Conservation (phyloP, 2,113 vertebrate species). For the Dromas ardeola region DNA sequence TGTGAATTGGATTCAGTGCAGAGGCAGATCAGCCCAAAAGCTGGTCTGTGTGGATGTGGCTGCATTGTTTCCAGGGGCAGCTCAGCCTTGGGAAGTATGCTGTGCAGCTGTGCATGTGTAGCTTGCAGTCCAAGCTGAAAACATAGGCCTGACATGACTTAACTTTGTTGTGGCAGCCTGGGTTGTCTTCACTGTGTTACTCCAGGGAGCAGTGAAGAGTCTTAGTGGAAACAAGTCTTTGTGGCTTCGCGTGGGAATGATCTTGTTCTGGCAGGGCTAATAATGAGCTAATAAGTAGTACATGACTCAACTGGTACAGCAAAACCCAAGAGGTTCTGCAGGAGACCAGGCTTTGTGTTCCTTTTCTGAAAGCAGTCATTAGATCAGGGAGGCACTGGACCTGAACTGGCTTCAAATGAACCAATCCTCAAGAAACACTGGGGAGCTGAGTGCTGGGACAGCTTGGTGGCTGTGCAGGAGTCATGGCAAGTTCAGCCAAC, state of each 20-base stretch:
- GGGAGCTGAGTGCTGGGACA: not conserved
- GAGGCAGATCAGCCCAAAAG: not conserved
- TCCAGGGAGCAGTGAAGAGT: constrained; percentile 1
- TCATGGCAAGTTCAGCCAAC: constrained; percentile 54
- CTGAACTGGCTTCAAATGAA: not conserved
- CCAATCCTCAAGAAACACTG: not conserved
- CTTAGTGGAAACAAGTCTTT: constrained; percentile 5
- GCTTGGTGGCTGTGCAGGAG: constrained; percentile 15
- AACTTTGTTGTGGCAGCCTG: constrained; percentile 6
- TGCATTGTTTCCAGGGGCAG: not conserved
- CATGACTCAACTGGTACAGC: constrained; percentile 23
- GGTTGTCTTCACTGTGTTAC: constrained; percentile 21
- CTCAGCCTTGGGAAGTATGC: not conserved
- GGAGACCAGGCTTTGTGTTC: not conserved
- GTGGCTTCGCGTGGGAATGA: not conserved
- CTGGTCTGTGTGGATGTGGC: not conserved
- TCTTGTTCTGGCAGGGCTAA: constrained; percentile 32
- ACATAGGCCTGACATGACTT: not conserved
- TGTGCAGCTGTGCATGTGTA: not conserved
- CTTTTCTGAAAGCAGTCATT: not conserved
- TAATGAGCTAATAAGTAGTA: constrained; percentile 36
- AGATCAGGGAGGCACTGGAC: not conserved
- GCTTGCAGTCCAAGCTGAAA: not conserved
- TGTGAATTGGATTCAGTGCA: not conserved
- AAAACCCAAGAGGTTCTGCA: constrained; percentile 43